Conservation (phyloP, 1,140 invertebrate genomes). For the Andrena cerasifolii region DNA sequence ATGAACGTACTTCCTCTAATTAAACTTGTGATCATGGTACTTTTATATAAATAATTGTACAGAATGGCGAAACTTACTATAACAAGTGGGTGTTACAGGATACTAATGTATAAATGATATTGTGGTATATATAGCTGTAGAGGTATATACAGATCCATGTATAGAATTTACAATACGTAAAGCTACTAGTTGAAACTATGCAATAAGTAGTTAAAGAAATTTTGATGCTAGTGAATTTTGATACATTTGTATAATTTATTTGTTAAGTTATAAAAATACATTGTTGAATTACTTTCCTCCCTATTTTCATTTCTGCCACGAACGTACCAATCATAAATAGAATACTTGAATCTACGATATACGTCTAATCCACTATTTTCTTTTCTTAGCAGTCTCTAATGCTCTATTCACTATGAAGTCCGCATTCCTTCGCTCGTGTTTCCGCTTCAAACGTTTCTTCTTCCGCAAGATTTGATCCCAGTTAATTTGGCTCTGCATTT, state of each 20-base stretch:
- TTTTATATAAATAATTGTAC: conserved; percentile 3
- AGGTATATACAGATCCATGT: conserved; percentile 11
- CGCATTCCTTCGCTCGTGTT: conserved; percentile 41
- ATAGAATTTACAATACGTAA: conserved; percentile 10
- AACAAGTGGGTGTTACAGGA: neutral
- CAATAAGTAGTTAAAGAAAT: neutral
- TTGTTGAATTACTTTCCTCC: neutral
- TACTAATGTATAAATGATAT: neutral
- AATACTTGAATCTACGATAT: neutral
- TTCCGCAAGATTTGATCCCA: conserved; percentile 73
- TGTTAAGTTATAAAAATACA: conserved; percentile 28
- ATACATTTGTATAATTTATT: conserved; percentile 41
- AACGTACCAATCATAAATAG: conserved; percentile 4
- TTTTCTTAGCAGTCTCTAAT: conserved; percentile 66
- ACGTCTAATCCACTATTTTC: conserved; percentile 13
- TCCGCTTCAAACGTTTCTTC: conserved; percentile 65
- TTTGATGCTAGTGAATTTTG: neutral
- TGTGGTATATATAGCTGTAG: conserved; percentile 10
- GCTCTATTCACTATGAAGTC: conserved; percentile 68
- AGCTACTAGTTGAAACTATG: conserved; percentile 2
- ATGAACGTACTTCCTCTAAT: neutral
- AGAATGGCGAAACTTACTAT: conserved; percentile 5
- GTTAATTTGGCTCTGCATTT: conserved; percentile 69
- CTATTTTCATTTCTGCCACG: neutral
- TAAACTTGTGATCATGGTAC: conserved; percentile 24